Base-by-base conservation (phyloP, 2,888 invertebrate genomes). In the Eupithecia vulgata region DNA sequence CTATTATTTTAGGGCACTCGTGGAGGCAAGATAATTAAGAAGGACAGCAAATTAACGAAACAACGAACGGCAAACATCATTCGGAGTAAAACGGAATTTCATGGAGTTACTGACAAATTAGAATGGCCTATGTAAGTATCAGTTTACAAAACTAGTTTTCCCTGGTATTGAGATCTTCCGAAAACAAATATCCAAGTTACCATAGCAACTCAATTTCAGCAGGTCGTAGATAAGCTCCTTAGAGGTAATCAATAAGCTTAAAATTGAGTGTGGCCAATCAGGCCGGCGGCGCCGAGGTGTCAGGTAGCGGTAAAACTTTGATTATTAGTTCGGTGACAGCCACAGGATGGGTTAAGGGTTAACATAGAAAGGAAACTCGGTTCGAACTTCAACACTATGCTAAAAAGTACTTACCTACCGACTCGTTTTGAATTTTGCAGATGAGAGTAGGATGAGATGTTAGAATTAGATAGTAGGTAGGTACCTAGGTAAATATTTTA, bases 301-400 rank as follows among this genome's bases (percentile, higher is more conserved):
- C 85, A 87, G 85, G 85, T 85, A 84, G 81, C 79, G 79, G 77
- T 81, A 72, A 82, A 86, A 87, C 86, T 87, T 87, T 76, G 72
- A 76, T 80, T 81, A 87, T 84, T 84, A 83, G 82, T 82, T 83
- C 68, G 78, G 73, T 73, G 77, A 64, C 40, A 21, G 40, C 12
- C 65, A 42, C 65, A 40, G 40, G 62, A 37, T n/a, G 62, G 35
- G 34, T 35, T 35, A 64, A 64, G 62, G 62, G 35, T 64, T n/a
- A 64, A 35, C n/a, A 34, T 35, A 34, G 35, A 64, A 62, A 6
- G 59, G 52, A 21, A 13, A 57, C 25, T 57, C 57, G 25, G 12
- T 52, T 21, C 21, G 21, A 52, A 52, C 52, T 52, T 21, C 21
- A 52, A 52, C 21, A 52, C 21, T 52, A n/a, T 48, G 21, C 12